Evolutionary conservation across 2,113 vertebrate genomes (phyloP).

Genomic region (Heterochromis multidens): DNA sequence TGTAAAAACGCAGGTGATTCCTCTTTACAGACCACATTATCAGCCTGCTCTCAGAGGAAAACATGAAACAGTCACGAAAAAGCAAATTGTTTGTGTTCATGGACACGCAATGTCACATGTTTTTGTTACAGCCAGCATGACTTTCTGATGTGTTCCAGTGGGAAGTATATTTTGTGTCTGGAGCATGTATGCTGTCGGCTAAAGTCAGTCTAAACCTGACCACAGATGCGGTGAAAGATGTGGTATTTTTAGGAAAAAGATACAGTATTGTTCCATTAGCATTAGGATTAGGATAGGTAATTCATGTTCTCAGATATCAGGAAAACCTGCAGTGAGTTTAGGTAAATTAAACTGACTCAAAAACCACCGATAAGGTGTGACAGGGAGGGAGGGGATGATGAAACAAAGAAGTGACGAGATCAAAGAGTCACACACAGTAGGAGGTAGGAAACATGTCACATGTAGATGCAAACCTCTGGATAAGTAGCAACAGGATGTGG

Average conservation of each 20-base stretch:
- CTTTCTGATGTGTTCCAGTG: accelerated
- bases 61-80: accelerated
- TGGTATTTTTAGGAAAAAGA: background rate
- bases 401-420: background rate
- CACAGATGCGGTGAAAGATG: background rate
- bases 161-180: background rate
- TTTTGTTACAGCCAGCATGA: background rate
- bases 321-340: background rate
- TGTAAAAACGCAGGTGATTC: background rate
- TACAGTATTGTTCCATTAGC: background rate
- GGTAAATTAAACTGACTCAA: background rate
- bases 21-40: background rate
- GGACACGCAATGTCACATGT: background rate
- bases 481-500: background rate
- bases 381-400: too few relatives aligned
- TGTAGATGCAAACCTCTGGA: background rate
- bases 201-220: background rate
- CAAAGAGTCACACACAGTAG: background rate
- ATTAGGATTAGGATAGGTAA: background rate
- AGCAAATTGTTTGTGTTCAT: accelerated
- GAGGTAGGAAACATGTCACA: background rate
- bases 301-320: background rate
- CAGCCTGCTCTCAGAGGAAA: background rate
- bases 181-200: background rate
- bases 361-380: accelerated